Evolutionary conservation across 2,113 vertebrate genomes (phyloP), one percentile per base, ranked within the genome.

Genomic region (Plotosus lineatus): DNA sequence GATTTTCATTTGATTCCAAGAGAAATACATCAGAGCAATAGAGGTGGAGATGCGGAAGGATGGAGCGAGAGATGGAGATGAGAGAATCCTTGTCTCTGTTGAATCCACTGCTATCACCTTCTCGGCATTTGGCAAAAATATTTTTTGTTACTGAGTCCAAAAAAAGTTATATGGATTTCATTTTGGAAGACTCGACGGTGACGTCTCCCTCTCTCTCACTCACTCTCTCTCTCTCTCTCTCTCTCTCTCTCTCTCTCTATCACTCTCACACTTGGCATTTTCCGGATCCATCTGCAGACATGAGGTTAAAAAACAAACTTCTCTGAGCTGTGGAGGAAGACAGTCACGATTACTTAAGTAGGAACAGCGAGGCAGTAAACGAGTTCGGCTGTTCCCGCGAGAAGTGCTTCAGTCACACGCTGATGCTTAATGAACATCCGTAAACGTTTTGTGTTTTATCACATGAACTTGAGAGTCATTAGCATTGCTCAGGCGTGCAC

Each of bases 241-340:
- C 56, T 60, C 26, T 60, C 69, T 33, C 44, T 72, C 28, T 19
- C 11, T 50, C 28, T 10, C 15, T 72, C 69, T 31, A 8, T 50
- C n/a, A 33, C 17, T 72, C 44, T 50, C 46, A 19, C 40, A 46
- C 38, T 9, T 6, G 38, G 26, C 17, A 6, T 28, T 33, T 50
- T 31, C 44, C 7, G 12, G 28, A 72, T 38, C 33, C 50, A 55
- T 75, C 50, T 7, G 31, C 44, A 72, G 69, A 50, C 15, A 50
- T 21, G 46, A 50, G 46, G 42, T 71, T 3, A n/a, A 26, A n/a
- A 42, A 38, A 40, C n/a, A 79, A 60, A 68, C 31, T 61, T 58
- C 38, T 48, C 42, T 75, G 82, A 79, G 73, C 51, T 76, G 71
- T 75, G 61, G 50, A 80, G 40, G 48, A 80, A 80, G 55, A 28